Evolutionary conservation across 2,888 invertebrate genomes (phyloP).

Genomic region (Drosophila rubida): DNA sequence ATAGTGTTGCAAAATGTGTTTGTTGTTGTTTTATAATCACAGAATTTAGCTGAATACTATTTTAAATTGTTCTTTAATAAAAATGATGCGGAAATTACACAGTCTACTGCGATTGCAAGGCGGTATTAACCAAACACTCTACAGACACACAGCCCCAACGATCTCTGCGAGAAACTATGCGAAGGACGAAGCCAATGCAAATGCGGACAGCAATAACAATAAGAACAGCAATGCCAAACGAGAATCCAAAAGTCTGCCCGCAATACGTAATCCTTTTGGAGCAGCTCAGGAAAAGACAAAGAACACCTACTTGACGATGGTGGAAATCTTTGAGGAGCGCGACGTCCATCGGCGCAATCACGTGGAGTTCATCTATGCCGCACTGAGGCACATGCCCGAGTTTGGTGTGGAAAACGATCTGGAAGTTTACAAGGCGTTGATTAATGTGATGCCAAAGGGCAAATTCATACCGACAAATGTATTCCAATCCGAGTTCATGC

Average conservation of each 20-base stretch:
- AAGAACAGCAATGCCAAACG: constrained; percentile 24
- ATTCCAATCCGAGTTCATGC: constrained; percentile 95
- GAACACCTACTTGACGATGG: constrained; percentile 89
- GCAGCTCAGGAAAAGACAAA: constrained; percentile 84
- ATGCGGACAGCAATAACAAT: not conserved
- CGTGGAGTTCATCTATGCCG: constrained; percentile 97
- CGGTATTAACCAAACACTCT: constrained; percentile 30
- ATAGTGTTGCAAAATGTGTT: constrained; percentile 52
- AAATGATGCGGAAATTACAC: constrained; percentile 64
- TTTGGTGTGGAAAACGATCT: constrained; percentile 95
- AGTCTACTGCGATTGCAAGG: constrained; percentile 50
- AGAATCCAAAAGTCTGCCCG: constrained; percentile 65
- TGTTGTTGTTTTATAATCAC: constrained; percentile 69
- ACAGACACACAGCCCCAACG: constrained; percentile 24
- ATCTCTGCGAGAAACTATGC: constrained; percentile 35
- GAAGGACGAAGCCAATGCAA: constrained; percentile 27
- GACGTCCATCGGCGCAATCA: constrained; percentile 92
- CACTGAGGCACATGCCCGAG: constrained; percentile 94
- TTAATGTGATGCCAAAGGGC: constrained; percentile 95
- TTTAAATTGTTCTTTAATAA: constrained; percentile 49
- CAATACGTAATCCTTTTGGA: constrained; percentile 79
- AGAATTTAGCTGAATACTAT: constrained; percentile 36
- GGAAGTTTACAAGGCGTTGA: constrained; percentile 93
- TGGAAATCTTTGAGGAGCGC: constrained; percentile 90
- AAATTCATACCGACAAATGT: constrained; percentile 93